phyloP scores from a whole-genome alignment of 2,113 vertebrate species.

The Colius striatus region DNA sequence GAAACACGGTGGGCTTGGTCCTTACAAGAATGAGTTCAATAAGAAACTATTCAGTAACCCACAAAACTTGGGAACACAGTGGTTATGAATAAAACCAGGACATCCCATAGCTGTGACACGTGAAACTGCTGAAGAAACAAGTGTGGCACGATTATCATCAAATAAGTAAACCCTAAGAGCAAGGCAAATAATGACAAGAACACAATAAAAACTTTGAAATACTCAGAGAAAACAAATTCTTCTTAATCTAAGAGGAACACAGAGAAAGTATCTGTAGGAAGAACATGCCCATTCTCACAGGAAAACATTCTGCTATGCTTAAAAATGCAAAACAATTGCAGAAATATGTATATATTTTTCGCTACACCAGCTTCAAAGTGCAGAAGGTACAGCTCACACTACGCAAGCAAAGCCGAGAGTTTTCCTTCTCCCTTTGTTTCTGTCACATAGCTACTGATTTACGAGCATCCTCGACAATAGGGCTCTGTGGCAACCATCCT shows the following conservation, averaged over 20 bases:
- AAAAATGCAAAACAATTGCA: neutral
- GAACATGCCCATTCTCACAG: neutral
- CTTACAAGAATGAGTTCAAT: rapidly evolving
- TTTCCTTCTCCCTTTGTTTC: constrained; percentile 29
- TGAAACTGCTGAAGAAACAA: neutral
- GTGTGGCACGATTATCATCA: neutral
- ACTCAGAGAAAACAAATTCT: neutral
- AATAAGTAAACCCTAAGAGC: neutral
- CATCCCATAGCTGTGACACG: neutral
- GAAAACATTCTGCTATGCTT: neutral
- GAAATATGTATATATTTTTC: neutral
- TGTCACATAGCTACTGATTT: constrained; percentile 36
- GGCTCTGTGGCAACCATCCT: neutral
- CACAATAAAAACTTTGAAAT: neutral
- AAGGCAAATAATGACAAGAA: neutral
- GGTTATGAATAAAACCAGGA: neutral
- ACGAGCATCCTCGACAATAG: neutral
- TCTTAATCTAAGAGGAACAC: neutral
- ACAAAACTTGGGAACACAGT: neutral
- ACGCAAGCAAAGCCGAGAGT: neutral
- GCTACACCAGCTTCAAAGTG: neutral
- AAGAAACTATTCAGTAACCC: neutral
- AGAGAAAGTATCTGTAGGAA: neutral
- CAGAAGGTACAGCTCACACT: neutral
- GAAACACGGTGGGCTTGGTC: neutral